Evolutionary conservation across 1,140 invertebrate species (phyloP), one percentile per base, ranked within the genome.

Genomic region (Drosophila prosaltans): DNA sequence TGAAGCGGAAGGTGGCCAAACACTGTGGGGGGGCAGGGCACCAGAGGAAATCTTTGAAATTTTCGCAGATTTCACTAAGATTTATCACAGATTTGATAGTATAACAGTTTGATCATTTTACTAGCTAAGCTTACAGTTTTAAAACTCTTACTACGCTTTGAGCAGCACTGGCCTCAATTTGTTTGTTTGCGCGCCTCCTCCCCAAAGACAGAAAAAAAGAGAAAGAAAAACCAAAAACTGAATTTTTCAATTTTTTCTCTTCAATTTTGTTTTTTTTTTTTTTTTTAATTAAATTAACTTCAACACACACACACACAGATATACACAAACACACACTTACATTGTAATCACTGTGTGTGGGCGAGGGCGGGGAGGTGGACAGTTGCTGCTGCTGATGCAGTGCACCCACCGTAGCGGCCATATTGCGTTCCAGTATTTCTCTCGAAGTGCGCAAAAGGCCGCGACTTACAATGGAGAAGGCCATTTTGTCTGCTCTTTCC

Each of bases 391-490:
- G 66, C 26, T 70, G 74, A 24, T 78, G 83, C 63, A 89, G 65
- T 65, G 85, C 81, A 59, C 74, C 80, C 54, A 88, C 71, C 68
- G 80, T 83, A 72, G 85, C 86, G 73, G 76, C 85, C 76, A 91
- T 83, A 78, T 91, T 91, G 86, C 90, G 90, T 75, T 91, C 90
- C 76, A 91, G 76, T 65, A 91, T 85, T 85, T 91, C 90, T 75
- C 79, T 85, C 66, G 86, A 91, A 83, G 90, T 91, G 72, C 90
- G 90, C 90, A 91, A 83, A 69, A 91, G 67, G 51, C 74, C 68
- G 63, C 90, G 90, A 67, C 86, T 91, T 30, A 91, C 76, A 79
- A 91, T 85, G 54, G 81, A 76, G 65, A 91, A 89, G 40, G 90
- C 86, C 90, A 91, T 91, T 74, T 76, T 70, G 80, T 77, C n/a